Conservation (phyloP, 2,113 vertebrate genomes). For the Stercorarius parasiticus region DNA sequence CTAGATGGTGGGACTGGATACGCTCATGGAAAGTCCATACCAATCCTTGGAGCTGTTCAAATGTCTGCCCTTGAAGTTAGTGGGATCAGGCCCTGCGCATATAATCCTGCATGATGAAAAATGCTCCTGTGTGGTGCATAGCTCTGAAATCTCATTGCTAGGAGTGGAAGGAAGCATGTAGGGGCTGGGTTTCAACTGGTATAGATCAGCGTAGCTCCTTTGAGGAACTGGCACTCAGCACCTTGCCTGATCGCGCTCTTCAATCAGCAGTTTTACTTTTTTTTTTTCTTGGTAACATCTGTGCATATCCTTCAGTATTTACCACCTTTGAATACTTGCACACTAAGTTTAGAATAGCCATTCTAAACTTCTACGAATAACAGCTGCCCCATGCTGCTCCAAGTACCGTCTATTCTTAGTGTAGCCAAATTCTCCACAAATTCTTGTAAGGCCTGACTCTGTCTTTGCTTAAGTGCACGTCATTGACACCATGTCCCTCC, state of each 20-base stretch:
- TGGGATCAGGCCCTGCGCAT: neutral
- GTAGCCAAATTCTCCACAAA: constrained; percentile 1
- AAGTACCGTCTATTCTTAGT: constrained; percentile 38
- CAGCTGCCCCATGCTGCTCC: constrained; percentile 33
- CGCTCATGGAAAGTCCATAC: neutral
- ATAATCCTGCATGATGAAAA: neutral
- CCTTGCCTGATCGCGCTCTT: neutral
- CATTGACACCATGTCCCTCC: neutral
- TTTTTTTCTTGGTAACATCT: neutral
- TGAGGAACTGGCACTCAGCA: constrained; percentile 56
- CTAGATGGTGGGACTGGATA: neutral
- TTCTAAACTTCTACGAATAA: constrained; percentile 23
- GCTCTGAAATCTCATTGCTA: neutral
- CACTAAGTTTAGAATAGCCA: constrained; percentile 5
- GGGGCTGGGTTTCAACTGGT: neutral
- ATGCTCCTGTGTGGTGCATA: neutral
- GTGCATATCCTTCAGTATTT: constrained; percentile 25
- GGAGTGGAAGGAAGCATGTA: neutral
- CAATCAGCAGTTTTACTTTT: neutral
- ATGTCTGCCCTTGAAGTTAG: neutral
- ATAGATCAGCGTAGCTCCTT: neutral
- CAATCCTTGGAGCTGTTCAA: neutral
- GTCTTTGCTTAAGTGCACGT: neutral
- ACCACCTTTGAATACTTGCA: neutral
- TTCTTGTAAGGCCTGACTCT: constrained; percentile 13